Base-by-base conservation (phyloP, 2,797 vertebrate genomes). In the Falco berigora region DNA sequence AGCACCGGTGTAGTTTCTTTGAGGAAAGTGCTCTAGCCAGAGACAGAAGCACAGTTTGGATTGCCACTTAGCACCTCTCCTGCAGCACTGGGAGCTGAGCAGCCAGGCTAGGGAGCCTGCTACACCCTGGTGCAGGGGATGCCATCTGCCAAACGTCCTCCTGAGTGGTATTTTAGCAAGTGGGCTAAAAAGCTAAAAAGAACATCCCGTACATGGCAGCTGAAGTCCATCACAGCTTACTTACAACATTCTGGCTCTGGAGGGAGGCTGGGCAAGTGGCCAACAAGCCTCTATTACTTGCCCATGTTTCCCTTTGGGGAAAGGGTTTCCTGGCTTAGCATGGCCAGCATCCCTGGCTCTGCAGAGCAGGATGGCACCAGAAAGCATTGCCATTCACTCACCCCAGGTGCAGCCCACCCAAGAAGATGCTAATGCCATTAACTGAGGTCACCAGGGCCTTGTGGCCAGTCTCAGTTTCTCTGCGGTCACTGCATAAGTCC, bases 171-270 rank as follows among this genome's bases (percentile, higher is more conserved):
- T 21, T 85, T 67, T 3, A 88, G 78, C 78, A 92, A 85, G 81
- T 68, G 86, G 90, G 95, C 67, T 94, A 68, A 68, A 93, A 63
- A 91, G 79, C 72, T 91, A 20, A 95, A 96, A 93, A 85, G 93
- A 92, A 23, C 95, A 94, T 88, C 85, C 67, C 86, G 82, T 47
- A 49, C 78, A 4, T 34, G 88, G 86, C 81, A 83, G 92, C 86
- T 93, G 69, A 95, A 94, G 94, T 92, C 94, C 96, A 73, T 88
- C 82, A 81, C 94, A 95, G 92, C 87, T 95, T 82, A 50, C 86
- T 89, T 28, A 63, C 66, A 82, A 38, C 92, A 92, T 96, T 71
- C 92, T 96, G 92, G 92, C 78, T 86, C 88, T 24, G n/a, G 36
- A 87, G 86, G 72, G 23, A 97, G 56, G 9, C 89, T 97, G 95